These are phyloP conservation scores for Tenebrio molitor DNA, from an alignment of 1,140 invertebrate species.

Conservation along the genomic window DNA sequence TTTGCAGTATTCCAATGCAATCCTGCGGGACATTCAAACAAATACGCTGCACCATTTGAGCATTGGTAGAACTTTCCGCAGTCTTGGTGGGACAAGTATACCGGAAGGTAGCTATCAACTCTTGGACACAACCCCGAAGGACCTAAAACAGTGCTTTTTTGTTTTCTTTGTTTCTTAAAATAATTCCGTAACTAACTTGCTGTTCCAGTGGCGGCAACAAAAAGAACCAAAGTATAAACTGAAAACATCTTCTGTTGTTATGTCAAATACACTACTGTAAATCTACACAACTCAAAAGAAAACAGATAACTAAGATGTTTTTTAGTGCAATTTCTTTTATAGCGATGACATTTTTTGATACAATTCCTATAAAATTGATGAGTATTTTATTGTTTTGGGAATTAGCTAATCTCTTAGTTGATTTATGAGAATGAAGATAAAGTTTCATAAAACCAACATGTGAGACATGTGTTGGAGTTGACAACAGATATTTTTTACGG, in stretches of 20 bases:
- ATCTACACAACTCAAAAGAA: conserved; percentile 4
- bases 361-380: neutral
- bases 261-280: conserved; percentile 2
- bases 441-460: too few relatives aligned
- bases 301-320: neutral
- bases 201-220: too few relatives aligned
- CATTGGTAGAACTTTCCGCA: conserved; percentile 74
- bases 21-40: conserved; percentile 62
- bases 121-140: conserved; percentile 63
- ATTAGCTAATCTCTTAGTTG: neutral
- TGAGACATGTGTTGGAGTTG: too few relatives aligned
- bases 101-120: conserved; percentile 14
- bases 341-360: neutral
- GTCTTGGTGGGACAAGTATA: conserved; percentile 58
- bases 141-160: neutral
- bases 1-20: conserved; percentile 64
- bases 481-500: too few relatives aligned
- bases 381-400: neutral
- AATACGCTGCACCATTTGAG: conserved; percentile 66
- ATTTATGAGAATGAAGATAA: too few relatives aligned
- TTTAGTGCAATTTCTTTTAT: neutral
- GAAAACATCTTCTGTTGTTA: neutral
- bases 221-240: too few relatives aligned
- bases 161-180: neutral
- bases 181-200: too few relatives aligned